Percentiles rank a stretch among this genome's conserved stretches.
Conservation (phyloP, 1,140 invertebrate species). For the Sitophilus oryzae region DNA sequence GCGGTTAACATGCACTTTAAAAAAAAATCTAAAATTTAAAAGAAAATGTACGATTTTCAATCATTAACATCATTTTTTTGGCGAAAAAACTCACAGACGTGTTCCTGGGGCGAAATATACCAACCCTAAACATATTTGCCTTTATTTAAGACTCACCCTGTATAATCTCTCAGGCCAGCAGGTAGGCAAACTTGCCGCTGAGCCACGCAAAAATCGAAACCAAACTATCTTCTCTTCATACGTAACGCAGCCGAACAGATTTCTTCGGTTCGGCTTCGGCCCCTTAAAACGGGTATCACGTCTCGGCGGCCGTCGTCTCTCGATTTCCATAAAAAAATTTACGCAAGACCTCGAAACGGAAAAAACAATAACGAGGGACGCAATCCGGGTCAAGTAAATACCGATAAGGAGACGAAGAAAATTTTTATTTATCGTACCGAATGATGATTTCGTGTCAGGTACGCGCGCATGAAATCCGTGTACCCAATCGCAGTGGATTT, state of each 20-base stretch:
- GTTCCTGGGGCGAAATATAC: too few species aligned
- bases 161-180: too few species aligned
- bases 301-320: not conserved
- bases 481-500: not conserved
- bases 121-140: too few species aligned
- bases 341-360: constrained; percentile 28
- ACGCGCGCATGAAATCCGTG: constrained; percentile 8
- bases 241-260: constrained; percentile 1
- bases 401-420: constrained; percentile 29
- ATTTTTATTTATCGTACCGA: constrained; percentile 16
- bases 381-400: constrained; percentile 31
- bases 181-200: too few species aligned
- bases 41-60: too few species aligned
- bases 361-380: constrained; percentile 23
- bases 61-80: too few species aligned
- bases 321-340: constrained; percentile 27
- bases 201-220: too few species aligned
- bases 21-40: too few species aligned
- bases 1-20: too few species aligned
- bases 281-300: constrained; percentile 3
- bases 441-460: constrained; percentile 20
- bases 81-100: too few species aligned
- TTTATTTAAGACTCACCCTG: too few species aligned
- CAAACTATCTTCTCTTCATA: too few species aligned
- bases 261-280: not conserved